Evolutionary conservation across 1,140 invertebrate genomes (phyloP).

Genomic region (Pseudachorutes palmiensis): DNA sequence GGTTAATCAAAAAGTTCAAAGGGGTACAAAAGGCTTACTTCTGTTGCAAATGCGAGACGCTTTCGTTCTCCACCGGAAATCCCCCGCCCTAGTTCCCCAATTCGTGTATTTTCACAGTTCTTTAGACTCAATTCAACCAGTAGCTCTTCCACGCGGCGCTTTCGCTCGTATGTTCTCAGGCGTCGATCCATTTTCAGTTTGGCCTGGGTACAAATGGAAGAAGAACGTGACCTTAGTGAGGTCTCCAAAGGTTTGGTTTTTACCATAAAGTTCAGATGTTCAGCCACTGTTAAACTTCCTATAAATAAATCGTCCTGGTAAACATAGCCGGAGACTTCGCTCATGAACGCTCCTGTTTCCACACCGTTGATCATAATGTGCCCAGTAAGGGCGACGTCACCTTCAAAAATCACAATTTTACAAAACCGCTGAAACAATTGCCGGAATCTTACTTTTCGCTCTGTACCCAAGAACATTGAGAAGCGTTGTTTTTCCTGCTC

Average conservation of each 20-base stretch:
- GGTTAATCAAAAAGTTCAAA: no score
- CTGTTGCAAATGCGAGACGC: conserved; percentile 46
- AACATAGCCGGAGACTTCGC: conserved; percentile 49
- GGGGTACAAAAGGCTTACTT: conserved; percentile 44
- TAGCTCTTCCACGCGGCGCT: conserved; percentile 59
- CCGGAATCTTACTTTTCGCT: conserved; percentile 38
- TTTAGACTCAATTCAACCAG: conserved; percentile 55
- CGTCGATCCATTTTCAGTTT: conserved; percentile 66
- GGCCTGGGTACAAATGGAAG: conserved; percentile 50
- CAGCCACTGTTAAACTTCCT: conserved; percentile 48
- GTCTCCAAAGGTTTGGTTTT: conserved; percentile 1
- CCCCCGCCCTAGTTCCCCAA: conserved; percentile 69
- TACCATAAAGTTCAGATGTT: conserved; percentile 50
- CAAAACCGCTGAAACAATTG: neutral
- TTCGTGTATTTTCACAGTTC: conserved; percentile 50
- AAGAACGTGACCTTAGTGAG: neutral
- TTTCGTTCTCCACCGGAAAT: conserved; percentile 48
- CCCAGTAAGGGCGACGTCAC: conserved; percentile 43
- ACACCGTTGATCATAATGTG: conserved; percentile 45
- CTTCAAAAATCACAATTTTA: conserved; percentile 13
- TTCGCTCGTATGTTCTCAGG: conserved; percentile 50
- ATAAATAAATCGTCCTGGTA: conserved; percentile 54
- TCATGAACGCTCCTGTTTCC: conserved; percentile 42
- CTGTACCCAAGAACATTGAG: conserved; percentile 26
- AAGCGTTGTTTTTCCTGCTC: conserved; percentile 48